These are phyloP conservation scores for Incurvaria masculella DNA, from an alignment of 2,888 invertebrate genomes.

Conservation along the genomic window DNA sequence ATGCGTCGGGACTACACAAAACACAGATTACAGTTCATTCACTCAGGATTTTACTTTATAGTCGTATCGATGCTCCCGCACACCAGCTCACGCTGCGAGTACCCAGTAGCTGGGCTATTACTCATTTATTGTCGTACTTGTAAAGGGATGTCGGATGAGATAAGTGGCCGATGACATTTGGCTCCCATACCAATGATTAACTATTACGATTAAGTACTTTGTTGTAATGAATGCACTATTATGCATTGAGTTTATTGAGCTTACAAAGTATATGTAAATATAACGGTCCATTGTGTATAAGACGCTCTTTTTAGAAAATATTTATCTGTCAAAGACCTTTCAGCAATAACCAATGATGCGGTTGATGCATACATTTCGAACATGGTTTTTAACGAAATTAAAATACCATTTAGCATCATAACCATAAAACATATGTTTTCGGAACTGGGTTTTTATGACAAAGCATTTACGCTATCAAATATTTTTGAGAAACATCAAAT, in stretches of 20 bases:
- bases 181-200: conserved; percentile 24
- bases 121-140: conserved; percentile 56
- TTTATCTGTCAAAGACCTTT: too few species aligned
- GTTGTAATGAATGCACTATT: neutral
- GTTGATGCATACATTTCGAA: too few species aligned
- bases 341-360: too few species aligned
- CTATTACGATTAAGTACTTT: neutral
- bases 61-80: conserved; percentile 45
- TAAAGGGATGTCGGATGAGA: conserved; percentile 58
- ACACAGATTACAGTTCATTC: conserved; percentile 56
- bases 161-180: conserved; percentile 56
- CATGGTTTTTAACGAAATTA: too few species aligned
- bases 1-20: conserved; percentile 27
- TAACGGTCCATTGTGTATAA: too few species aligned
- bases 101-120: conserved; percentile 31
- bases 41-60: conserved; percentile 56
- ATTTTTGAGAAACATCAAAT: too few species aligned
- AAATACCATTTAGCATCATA: too few species aligned
- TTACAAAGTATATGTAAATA: neutral
- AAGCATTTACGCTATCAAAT: too few species aligned
- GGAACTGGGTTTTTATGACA: too few species aligned
- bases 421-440: too few species aligned
- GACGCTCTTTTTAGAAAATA: too few species aligned
- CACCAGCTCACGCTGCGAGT: conserved; percentile 28
- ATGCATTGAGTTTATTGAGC: neutral